Base-by-base conservation (phyloP, 2,113 vertebrate genomes). In the Elgaria multicarinata region DNA sequence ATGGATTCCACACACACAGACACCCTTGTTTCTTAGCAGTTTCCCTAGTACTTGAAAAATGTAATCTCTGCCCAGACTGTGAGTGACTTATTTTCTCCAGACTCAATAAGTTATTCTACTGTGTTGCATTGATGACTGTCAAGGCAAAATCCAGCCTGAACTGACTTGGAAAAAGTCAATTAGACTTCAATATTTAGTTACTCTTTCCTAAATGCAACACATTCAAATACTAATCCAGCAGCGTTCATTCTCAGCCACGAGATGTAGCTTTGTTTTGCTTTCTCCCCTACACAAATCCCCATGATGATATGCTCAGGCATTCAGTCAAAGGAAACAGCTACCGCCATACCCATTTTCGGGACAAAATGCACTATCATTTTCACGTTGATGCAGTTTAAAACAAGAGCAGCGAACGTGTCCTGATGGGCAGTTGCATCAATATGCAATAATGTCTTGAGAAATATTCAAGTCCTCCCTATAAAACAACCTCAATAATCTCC, bases 121-220 rank as follows among this genome's bases (percentile, higher is more conserved):
- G 89, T 74, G 83, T 42, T 87, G 67, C 92, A 95, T 86, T 94
- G 94, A 94, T 86, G 93, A 85, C 86, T 90, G 91, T 80, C 77
- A 95, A 93, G 91, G 91, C 93, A 92, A 96, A 96, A 96, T 94
- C 91, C 94, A 91, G 87, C 93, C 92, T 91, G 91, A 94, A 96
- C 72, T 93, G 93, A 96, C 92, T 95, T 87, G 71, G 80, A 90
- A 91, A 75, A 93, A 95, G 93, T 95, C 94, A 93, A 93, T 95
- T 92, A 95, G 92, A 93, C 94, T 95, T 90, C 85, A 69, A 24
- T 92, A 90, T 94, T 96, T 95, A 90, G 89, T 71, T 91, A 91
- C 92, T 87, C 91, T 93, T 91, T 86, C 90, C 76, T 90, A 88
- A 10, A 50, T 91, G 90, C 78, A 92, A 89, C 87, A 83, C 83